Base-by-base conservation (phyloP, 2,113 vertebrate genomes). In the Menidia beryllina region DNA sequence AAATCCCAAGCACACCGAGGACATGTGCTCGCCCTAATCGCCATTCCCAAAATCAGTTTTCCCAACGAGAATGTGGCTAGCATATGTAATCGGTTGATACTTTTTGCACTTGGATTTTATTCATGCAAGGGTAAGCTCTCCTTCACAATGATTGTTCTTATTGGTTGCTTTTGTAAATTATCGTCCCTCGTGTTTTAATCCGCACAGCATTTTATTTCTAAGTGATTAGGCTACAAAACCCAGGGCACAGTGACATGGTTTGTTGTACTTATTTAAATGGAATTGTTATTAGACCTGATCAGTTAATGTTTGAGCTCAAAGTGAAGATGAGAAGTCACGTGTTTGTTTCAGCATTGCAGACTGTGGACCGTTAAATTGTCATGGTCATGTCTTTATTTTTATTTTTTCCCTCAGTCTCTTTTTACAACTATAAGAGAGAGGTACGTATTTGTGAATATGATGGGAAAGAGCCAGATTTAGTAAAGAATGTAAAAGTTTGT, bases 1-100 rank as follows among this genome's bases (percentile, higher is more conserved):
- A 62, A 91, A 92, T 74, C 92, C 92, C 14, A 88, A 77, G 66
- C 91, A 92, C 72, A 86, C 75, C 19, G 91, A 93, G 61, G 86
- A 75, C 51, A 54, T 89, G 65, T 94, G 93, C 75, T 86, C 90
- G 34, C 90, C 92, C 30, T 94, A 72, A 86, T 34, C 25, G 51
- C 47, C 51, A 7, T 52, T 63, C 19, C 71, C 41, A 47, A 34
- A 43, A 69, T 54, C 2, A 13, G 30, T 68, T 62, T 58, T 71
- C 21, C 26, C 47, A 69, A 41, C 60, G 58, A 38, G 24, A 34
- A 30, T 20, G 17, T 47, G 24, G 41, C 27, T 55, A 34, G 21
- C 27, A 10, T 36, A 20, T 26, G 3, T 55, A 64, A 68, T 51
- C 71, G 56, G 50, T 30, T 54, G 63, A 75, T 51, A 39, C 55